Conservation (phyloP, 2,113 vertebrate species). For the Oncorhynchus gorbuscha region DNA sequence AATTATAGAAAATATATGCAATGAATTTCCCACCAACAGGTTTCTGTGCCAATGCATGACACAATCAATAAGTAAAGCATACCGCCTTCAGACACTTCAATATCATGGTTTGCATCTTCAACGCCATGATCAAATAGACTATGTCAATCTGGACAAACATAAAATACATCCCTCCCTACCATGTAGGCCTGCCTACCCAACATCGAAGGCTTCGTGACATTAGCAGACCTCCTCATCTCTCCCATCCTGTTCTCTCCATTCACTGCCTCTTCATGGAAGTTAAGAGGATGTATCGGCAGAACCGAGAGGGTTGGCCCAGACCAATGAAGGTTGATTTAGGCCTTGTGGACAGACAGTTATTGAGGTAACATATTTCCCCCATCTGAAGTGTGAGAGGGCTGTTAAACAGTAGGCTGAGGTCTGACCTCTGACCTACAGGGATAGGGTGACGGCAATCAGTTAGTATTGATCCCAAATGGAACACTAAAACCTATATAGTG, state of each 20-base stretch:
- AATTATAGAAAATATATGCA: no score
- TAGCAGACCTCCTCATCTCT: neutral
- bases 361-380: conserved; percentile 66
- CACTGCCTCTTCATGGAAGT: conserved; percentile 23
- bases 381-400: conserved; percentile 61
- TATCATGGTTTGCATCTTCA: no score
- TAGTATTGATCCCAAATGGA: conserved; percentile 43
- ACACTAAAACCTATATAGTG: neutral
- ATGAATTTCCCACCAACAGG: no score
- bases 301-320: conserved; percentile 39
- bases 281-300: conserved; percentile 44
- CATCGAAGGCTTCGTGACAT: no score
- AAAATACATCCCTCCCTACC: no score
- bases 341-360: conserved; percentile 45
- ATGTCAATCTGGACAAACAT: no score
- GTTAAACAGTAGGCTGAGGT: conserved; percentile 65
- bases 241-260: conserved; percentile 23
- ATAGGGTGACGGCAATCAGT: conserved; percentile 44
- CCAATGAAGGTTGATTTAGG: conserved; percentile 53
- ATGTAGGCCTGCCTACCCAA: no score
- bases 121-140: no score
- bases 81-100: no score
- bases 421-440: conserved; percentile 61
- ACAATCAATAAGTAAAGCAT: no score
- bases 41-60: no score